Evolutionary conservation across 2,888 invertebrate species (phyloP).

Genomic region (Philonicus albiceps): DNA sequence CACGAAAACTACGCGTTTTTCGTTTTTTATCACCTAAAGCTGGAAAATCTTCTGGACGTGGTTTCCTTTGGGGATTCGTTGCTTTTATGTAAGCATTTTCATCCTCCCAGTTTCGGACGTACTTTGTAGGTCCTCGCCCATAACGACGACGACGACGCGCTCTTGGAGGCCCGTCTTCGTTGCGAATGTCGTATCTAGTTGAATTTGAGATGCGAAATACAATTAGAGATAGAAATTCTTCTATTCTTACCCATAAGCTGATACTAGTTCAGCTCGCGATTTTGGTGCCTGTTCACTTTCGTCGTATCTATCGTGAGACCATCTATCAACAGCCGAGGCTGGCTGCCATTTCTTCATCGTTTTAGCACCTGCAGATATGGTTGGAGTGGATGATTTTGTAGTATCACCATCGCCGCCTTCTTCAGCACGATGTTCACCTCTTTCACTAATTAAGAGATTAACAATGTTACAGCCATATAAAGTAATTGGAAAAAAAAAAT

Average conservation of each 20-base stretch:
- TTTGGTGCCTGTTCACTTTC: slow-evolving; percentile 79
- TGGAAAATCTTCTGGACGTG: slow-evolving; percentile 69
- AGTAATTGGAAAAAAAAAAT: neutral
- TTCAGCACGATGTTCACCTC: neutral
- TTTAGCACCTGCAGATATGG: slow-evolving; percentile 59
- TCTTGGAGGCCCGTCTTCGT: slow-evolving; percentile 89
- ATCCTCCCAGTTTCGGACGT: slow-evolving; percentile 92
- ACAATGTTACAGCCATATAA: neutral
- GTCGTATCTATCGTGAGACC: slow-evolving; percentile 82
- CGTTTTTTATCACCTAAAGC: slow-evolving; percentile 60
- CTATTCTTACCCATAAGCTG: slow-evolving; percentile 82
- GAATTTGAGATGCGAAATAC: slow-evolving; percentile 25
- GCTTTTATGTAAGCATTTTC: slow-evolving; percentile 83
- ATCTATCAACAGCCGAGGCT: slow-evolving; percentile 68
- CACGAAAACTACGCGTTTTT: slow-evolving; percentile 51
- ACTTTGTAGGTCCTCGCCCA: slow-evolving; percentile 91
- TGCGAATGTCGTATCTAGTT: slow-evolving; percentile 83
- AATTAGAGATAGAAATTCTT: neutral
- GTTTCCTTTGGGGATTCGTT: slow-evolving; percentile 58
- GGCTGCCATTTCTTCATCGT: slow-evolving; percentile 63
- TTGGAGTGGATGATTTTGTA: slow-evolving; percentile 53
- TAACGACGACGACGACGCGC: slow-evolving; percentile 85
- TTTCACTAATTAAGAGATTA: neutral
- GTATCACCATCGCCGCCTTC: slow-evolving; percentile 61
- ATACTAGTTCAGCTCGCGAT: slow-evolving; percentile 81